Evolutionary conservation across 2,113 vertebrate genomes (phyloP), one percentile per base, ranked within the genome.

Genomic region (Pterophyllum scalare): DNA sequence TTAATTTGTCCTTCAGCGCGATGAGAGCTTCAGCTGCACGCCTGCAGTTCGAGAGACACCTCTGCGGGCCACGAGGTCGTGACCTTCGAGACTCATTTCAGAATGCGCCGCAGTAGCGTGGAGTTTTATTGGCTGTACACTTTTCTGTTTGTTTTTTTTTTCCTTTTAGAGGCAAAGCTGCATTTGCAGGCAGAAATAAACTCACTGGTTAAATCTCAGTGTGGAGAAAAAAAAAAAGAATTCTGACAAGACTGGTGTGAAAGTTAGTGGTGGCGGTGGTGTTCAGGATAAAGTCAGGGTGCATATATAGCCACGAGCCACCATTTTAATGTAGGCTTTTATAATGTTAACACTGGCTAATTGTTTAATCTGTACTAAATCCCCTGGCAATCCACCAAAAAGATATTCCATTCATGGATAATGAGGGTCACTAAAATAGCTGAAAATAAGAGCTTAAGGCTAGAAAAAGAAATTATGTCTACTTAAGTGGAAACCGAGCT

Each of bases 151-250:
- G n/a, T 43, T 43, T 43, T 49, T 28, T 49, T 43, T 72, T 52
- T 72, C 52, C 24, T 8, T 20, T 61, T 52, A 40, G 24, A 58
- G 35, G 77, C 72, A 62, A 82, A 78, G 80, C 67, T 84, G 75
- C 70, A 59, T 65, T 38, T 17, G 12, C 24, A 86, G 75, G 40
- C 40, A 75, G 57, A 82, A 75, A 84, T 75, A 0, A 24, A 54
- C 33, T 19, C 58, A 77, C n/a, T 62, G 80, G 80, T 62, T 38
- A 38, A 78, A 76, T 46, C 19, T 80, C 65, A 72, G 46, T 33
- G 67, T 46, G 26, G 10, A 14, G n/a, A n/a, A n/a, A n/a, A n/a
- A n/a, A n/a, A n/a, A n/a, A 52, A 72, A 72, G 46, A 7, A 72
- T 7, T n/a, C 17, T 26, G 40, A 12, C 11, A 54, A 67, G 0